Evolutionary conservation across 2,888 invertebrate species (phyloP).

Genomic region (Caenorhabditis zanzibari): DNA sequence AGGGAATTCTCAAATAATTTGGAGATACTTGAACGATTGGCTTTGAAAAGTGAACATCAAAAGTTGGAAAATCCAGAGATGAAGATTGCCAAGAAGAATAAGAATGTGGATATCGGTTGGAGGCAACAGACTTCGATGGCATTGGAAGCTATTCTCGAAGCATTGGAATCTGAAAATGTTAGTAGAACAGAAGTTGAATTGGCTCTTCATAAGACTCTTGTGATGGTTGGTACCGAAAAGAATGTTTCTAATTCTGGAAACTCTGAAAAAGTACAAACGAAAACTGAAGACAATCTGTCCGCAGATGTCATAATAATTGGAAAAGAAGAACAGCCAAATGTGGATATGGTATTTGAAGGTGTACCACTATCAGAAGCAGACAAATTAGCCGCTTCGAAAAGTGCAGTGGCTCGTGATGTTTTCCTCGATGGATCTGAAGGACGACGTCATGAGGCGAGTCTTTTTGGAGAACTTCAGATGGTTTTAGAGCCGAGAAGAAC

Average conservation of each 20-base stretch:
- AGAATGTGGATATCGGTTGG: conserved; percentile 33
- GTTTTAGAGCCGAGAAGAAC: conserved; percentile 50
- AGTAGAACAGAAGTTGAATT: conserved; percentile 39
- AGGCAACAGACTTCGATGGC: conserved; percentile 42
- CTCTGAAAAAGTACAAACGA: not conserved
- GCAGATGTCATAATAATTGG: not conserved
- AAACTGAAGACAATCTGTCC: not conserved
- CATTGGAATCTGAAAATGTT: conserved; percentile 14
- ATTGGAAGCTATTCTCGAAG: conserved; percentile 35
- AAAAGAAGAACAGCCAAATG: conserved; percentile 26
- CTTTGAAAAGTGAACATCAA: conserved; percentile 22
- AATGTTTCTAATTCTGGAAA: not conserved
- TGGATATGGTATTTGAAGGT: conserved; percentile 59
- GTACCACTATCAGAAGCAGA: conserved; percentile 44
- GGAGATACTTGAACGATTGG: conserved; percentile 18
- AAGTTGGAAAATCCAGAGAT: not conserved
- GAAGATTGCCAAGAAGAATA: not conserved
- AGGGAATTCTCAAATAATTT: conserved; percentile 1
- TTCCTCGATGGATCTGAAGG: conserved; percentile 54
- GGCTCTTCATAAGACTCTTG: conserved; percentile 38
- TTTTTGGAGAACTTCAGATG: conserved; percentile 57
- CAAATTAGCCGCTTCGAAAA: conserved; percentile 25
- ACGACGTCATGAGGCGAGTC: conserved; percentile 23
- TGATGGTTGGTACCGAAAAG: conserved; percentile 24
- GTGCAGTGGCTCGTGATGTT: conserved; percentile 33